Evolutionary conservation across 2,888 invertebrate genomes (phyloP).

Genomic region (Melipona beecheii): DNA sequence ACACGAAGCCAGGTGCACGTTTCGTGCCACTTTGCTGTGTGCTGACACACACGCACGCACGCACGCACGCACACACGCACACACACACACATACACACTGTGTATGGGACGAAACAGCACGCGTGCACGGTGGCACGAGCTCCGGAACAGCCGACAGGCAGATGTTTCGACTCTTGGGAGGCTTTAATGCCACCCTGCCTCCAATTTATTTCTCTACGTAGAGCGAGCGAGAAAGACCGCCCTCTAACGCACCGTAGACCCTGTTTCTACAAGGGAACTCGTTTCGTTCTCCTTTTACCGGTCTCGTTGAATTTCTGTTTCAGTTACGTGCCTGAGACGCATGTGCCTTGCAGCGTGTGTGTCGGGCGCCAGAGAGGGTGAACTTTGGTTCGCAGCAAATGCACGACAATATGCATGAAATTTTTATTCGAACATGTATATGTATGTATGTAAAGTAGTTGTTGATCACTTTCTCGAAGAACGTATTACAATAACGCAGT

Average conservation of each 20-base stretch:
- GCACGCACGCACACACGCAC: neutral
- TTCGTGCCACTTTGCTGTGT: constrained; percentile 42
- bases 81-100: neutral
- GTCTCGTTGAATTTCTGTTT: constrained; percentile 19
- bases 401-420: too few relatives aligned
- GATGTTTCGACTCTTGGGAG: constrained; percentile 67
- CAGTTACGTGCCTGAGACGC: neutral
- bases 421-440: too few relatives aligned
- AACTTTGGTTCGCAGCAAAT: too few relatives aligned
- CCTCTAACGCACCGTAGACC: neutral
- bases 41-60: neutral
- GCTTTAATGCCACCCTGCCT: constrained; percentile 62
- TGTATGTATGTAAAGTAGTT: too few relatives aligned
- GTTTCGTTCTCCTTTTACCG: neutral
- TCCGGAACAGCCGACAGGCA: constrained; percentile 62
- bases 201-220: constrained; percentile 53
- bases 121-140: constrained; percentile 68
- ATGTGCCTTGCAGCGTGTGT: too few relatives aligned
- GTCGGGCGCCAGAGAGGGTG: too few relatives aligned
- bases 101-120: constrained; percentile 49
- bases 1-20: constrained; percentile 65
- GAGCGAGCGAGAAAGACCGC: constrained; percentile 5
- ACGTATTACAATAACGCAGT: too few relatives aligned
- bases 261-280: neutral
- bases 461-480: too few relatives aligned